Evolutionary conservation across 1,140 invertebrate genomes (phyloP), one percentile per base, ranked within the genome.

Genomic region (Leguminivora glycinivorella): DNA sequence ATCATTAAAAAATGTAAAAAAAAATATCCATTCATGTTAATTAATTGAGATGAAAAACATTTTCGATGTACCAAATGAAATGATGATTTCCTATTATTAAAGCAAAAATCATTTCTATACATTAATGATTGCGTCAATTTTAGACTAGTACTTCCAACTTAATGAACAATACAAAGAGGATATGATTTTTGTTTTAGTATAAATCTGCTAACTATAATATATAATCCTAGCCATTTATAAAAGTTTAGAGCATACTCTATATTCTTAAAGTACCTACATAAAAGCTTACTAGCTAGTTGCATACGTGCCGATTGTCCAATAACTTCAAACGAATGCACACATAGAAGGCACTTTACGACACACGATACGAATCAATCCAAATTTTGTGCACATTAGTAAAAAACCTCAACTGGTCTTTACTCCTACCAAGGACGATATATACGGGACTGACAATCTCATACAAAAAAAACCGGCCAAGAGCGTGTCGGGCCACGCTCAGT

Each of bases 271-370:
- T 17, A 43, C 40, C 14, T n/a, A 43, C 40, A 43, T n/a, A n/a
- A 17, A 43, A 6, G 40, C 40, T 43, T 43, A 43, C 40, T 43
- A 43, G 40, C 40, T 43, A 43, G 40, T 43, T 22, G 22, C 47
- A 52, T 52, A 52, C 47, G 47, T 22, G 47, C 47, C 19, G 19
- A 52, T 52, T 10, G 47, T 52, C 17, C 9, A 52, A 22, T 52
- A 52, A 52, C 17, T 52, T 1, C 19, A 52, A 22, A 17, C 19
- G 19, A 52, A 52, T 52, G 47, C 47, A 9, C 47, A 22, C 22
- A 9, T 22, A 52, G 47, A 52, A 52, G 47, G 47, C 47, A 52
- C 47, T 10, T 52, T 52, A 9, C 47, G 47, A 52, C 47, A 52
- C 47, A 52, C 47, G 47, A 52, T 22, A 52, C 47, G 47, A 52